These are phyloP conservation scores for Monopis laevigella DNA, from an alignment of 2,888 invertebrate genomes.

Conservation along the genomic window DNA sequence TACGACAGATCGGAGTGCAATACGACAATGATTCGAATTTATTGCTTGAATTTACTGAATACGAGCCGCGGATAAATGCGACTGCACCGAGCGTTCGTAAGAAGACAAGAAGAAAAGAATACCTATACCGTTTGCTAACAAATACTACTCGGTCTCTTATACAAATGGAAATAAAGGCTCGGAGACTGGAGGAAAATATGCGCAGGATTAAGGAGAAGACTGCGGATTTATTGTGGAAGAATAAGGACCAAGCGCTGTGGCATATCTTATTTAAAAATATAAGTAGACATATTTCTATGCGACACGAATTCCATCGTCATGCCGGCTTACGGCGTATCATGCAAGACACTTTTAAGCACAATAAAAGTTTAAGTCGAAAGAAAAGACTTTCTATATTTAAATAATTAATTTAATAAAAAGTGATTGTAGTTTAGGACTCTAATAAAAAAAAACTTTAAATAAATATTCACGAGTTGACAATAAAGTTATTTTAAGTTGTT, in stretches of 20 bases:
- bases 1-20: slow-evolving; percentile 30
- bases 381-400: neutral
- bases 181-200: slow-evolving; percentile 66
- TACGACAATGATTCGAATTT: slow-evolving; percentile 25
- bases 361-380: slow-evolving; percentile 23
- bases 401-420: neutral
- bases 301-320: slow-evolving; percentile 61
- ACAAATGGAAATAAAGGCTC: slow-evolving; percentile 68
- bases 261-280: slow-evolving; percentile 64
- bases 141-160: slow-evolving; percentile 66
- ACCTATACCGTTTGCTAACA: slow-evolving; percentile 63
- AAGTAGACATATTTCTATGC: slow-evolving; percentile 59
- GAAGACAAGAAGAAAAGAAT: slow-evolving; percentile 58
- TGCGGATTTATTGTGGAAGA: slow-evolving; percentile 65
- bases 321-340: slow-evolving; percentile 54
- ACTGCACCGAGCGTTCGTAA: slow-evolving; percentile 35
- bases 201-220: slow-evolving; percentile 66
- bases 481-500: slow-evolving; percentile 22
- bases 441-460: neutral
- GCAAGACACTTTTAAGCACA: slow-evolving; percentile 40
- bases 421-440: slow-evolving; percentile 5
- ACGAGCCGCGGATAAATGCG: slow-evolving; percentile 45
- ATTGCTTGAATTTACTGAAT: slow-evolving; percentile 23
- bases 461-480: slow-evolving; percentile 33
- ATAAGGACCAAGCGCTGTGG: slow-evolving; percentile 64